Evolutionary conservation across 2,888 invertebrate species (phyloP).

Genomic region (Phyllotreta cruciferae): DNA sequence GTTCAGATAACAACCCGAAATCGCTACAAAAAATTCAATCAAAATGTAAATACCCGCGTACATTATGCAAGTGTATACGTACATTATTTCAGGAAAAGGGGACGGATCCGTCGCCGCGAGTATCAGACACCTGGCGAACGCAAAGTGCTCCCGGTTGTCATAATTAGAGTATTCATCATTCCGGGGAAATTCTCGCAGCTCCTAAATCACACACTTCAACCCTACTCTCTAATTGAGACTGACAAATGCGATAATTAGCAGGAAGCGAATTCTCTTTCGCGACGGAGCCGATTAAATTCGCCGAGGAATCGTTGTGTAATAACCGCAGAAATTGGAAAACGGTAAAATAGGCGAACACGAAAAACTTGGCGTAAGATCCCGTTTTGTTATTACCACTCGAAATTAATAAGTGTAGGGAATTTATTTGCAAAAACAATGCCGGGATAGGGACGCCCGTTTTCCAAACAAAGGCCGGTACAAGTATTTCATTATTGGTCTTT

Average conservation of each 20-base stretch:
- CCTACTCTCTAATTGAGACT: slow-evolving; percentile 44
- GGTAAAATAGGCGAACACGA: not conserved
- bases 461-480: too few relatives aligned
- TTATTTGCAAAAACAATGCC: too few relatives aligned
- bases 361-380: not conserved
- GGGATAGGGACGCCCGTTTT: too few relatives aligned
- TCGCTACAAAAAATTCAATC: too few relatives aligned
- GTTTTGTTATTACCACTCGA: not conserved
- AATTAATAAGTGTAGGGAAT: too few relatives aligned
- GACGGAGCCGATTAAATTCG: slow-evolving; percentile 32
- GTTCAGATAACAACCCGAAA: too few relatives aligned
- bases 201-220: slow-evolving; percentile 33
- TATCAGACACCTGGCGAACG: slow-evolving; percentile 6
- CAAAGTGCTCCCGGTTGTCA: slow-evolving; percentile 14
- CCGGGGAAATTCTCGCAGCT: slow-evolving; percentile 21
- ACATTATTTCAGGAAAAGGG: too few relatives aligned
- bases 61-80: too few relatives aligned
- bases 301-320: slow-evolving; percentile 21
- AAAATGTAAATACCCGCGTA: too few relatives aligned
- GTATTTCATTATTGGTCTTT: not conserved
- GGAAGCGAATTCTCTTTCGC: slow-evolving; percentile 41
- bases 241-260: slow-evolving; percentile 51
- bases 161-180: slow-evolving; percentile 30
- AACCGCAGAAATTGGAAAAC: slow-evolving; percentile 14
- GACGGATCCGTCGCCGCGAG: not conserved